Conservation (phyloP, 2,888 invertebrate genomes). For the Eumerus sabulonum region DNA sequence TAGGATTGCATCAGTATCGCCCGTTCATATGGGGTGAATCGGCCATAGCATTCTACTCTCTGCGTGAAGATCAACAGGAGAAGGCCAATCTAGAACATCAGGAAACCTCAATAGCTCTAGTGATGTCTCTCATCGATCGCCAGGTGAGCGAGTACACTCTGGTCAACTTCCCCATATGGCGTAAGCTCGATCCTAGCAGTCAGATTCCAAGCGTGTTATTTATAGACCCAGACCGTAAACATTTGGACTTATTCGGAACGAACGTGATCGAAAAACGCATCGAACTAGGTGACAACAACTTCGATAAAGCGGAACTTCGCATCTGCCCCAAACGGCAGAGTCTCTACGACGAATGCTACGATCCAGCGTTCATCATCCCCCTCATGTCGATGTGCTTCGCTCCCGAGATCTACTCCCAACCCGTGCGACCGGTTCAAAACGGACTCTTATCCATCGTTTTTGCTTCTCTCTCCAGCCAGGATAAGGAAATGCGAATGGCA, state of each 20-base stretch:
- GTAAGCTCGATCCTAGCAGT: constrained; percentile 79
- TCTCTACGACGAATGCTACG: constrained; percentile 82
- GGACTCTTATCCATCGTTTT: constrained; percentile 87
- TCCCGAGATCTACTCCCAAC: constrained; percentile 86
- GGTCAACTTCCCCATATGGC: constrained; percentile 84
- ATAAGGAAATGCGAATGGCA: constrained; percentile 84
- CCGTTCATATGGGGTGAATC: constrained; percentile 92
- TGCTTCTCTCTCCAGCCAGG: constrained; percentile 85
- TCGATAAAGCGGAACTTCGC: constrained; percentile 72
- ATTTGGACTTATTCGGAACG: constrained; percentile 71
- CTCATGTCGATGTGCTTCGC: constrained; percentile 87
- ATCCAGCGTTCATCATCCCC: constrained; percentile 90
- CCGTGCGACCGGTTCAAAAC: constrained; percentile 84
- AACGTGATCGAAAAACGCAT: constrained; percentile 74
- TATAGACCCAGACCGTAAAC: constrained; percentile 70
- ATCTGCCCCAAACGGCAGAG: constrained; percentile 75
- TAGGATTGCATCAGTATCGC: constrained; percentile 84
- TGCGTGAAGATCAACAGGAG: constrained; percentile 80
- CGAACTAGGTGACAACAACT: constrained; percentile 71
- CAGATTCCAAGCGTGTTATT: constrained; percentile 75
- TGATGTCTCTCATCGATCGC: constrained; percentile 85
- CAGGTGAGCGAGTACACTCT: constrained; percentile 85
- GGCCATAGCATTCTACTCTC: constrained; percentile 88
- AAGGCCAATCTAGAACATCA: constrained; percentile 82
- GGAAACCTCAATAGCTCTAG: constrained; percentile 86